A percentile compares a stretch with the other conserved stretches of the same genome.
Conservation (phyloP, 2,113 vertebrate species). For the Gambusia affinis region DNA sequence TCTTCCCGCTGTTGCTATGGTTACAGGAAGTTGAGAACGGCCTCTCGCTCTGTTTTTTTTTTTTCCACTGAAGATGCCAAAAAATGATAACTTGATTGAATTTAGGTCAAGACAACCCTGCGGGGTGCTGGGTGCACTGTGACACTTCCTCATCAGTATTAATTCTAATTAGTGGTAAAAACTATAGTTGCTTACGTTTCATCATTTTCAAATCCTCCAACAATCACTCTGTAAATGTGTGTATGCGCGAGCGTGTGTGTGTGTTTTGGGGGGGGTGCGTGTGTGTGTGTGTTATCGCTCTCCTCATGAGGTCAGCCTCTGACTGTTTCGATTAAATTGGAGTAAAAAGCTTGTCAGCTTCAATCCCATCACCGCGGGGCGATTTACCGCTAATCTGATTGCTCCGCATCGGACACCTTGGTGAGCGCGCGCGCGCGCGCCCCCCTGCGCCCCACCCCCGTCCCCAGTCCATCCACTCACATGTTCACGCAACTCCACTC, state of each 20-base stretch:
- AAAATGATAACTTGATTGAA: neutral
- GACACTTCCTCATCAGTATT: neutral
- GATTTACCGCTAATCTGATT: conserved; percentile 45
- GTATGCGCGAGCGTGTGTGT: neutral
- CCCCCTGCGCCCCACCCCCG: rapidly evolving
- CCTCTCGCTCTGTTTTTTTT: neutral
- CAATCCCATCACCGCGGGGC: conserved; percentile 46
- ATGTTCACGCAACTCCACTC: conserved; percentile 1
- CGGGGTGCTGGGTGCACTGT: neutral
- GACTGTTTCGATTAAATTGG: conserved; percentile 37
- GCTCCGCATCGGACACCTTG: conserved; percentile 33
- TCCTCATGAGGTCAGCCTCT: conserved; percentile 17
- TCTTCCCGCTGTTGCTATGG: conserved; percentile 52
- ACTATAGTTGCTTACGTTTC: neutral
- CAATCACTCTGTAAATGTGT: no score
- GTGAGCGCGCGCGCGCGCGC: neutral
- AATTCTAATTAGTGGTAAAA: neutral
- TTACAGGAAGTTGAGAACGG: conserved; percentile 43
- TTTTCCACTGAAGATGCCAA: neutral
- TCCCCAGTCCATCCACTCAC: neutral
- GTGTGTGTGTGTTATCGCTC: conserved; percentile 13
- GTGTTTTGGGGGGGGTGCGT: neutral
- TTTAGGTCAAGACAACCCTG: neutral
- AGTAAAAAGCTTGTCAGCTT: conserved; percentile 60
- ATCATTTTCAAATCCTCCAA: neutral